A percentile compares a stretch with the other conserved stretches of the same genome.
These are phyloP conservation scores for Phania funesta DNA, from an alignment of 2,888 invertebrate genomes.

Conservation along the genomic window DNA sequence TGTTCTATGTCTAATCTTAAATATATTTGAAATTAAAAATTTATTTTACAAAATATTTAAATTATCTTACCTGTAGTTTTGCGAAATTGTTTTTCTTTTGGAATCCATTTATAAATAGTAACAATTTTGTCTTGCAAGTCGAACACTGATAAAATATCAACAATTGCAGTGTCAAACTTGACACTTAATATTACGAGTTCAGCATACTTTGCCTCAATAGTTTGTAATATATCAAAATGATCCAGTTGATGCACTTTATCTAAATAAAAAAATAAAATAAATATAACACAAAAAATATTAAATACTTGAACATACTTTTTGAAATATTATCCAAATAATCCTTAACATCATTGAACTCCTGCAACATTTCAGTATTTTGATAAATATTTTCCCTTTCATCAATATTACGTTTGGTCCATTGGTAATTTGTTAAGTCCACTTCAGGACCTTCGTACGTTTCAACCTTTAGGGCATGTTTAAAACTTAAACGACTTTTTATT, in stretches of 20 bases:
- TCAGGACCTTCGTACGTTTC: constrained; percentile 70
- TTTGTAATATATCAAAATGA: constrained; percentile 74
- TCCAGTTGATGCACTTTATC: constrained; percentile 70
- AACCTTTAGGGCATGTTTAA: constrained; percentile 72
- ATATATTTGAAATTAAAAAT: too few relatives aligned
- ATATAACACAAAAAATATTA: constrained; percentile 15
- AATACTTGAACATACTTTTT: constrained; percentile 64
- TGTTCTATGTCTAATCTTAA: too few relatives aligned
- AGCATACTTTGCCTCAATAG: constrained; percentile 64
- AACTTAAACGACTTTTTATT: constrained; percentile 72
- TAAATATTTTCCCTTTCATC: not conserved
- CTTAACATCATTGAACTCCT: constrained; percentile 61
- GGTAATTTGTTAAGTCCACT: constrained; percentile 28
- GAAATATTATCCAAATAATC: constrained; percentile 69
- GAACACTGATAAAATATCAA: constrained; percentile 72
- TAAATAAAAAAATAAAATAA: constrained; percentile 50
- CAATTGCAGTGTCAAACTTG: constrained; percentile 9
- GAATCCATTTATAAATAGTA: constrained; percentile 73
- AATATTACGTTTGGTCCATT: constrained; percentile 43
- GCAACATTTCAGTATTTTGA: not conserved
- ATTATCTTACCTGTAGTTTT: constrained; percentile 73
- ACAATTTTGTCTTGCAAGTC: constrained; percentile 56
- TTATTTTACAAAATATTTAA: not conserved
- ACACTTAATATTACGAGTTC: constrained; percentile 30
- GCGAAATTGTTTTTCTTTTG: constrained; percentile 68